Percentiles rank a stretch among this genome's conserved stretches.
phyloP scores from a whole-genome alignment of 2,888 invertebrate genomes.

The Ptychoptera albimana region DNA sequence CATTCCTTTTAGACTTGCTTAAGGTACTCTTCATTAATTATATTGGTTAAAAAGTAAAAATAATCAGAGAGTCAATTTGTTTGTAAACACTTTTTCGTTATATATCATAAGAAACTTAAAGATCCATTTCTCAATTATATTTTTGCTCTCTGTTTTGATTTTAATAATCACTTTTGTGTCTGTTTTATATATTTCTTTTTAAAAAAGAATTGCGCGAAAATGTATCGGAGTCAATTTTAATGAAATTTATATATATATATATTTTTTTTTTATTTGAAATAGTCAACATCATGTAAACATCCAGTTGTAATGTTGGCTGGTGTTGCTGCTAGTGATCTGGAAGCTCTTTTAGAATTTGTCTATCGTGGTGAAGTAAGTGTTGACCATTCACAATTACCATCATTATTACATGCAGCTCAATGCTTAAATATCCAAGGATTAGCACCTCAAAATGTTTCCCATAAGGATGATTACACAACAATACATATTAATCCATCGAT shows the following conservation, averaged over 20 bases:
- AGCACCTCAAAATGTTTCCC: slow-evolving; percentile 33
- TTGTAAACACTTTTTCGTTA: too few species aligned
- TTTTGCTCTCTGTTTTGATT: too few species aligned
- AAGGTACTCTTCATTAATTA: slow-evolving; percentile 29
- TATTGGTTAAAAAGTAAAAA: too few species aligned
- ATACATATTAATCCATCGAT: slow-evolving; percentile 28
- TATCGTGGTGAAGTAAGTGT: slow-evolving; percentile 46
- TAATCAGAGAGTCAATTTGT: too few species aligned
- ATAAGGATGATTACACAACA: slow-evolving; percentile 30
- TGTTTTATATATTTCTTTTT: too few species aligned
- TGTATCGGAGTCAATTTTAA: not conserved
- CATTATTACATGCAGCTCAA: slow-evolving; percentile 43
- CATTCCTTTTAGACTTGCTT: slow-evolving; percentile 40
- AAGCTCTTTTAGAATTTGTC: slow-evolving; percentile 44
- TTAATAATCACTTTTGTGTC: too few species aligned
- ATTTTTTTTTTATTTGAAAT: slow-evolving; percentile 8
- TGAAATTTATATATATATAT: not conserved
- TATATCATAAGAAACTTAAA: too few species aligned
- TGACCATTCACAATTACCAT: slow-evolving; percentile 42
- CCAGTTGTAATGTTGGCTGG: slow-evolving; percentile 47
- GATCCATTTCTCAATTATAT: too few species aligned
- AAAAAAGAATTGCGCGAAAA: not conserved
- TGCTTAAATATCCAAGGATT: slow-evolving; percentile 44
- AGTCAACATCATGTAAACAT: slow-evolving; percentile 47
- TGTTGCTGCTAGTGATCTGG: slow-evolving; percentile 41